phyloP scores from a whole-genome alignment of 2,113 vertebrate genomes.

The Zapornia atra region DNA sequence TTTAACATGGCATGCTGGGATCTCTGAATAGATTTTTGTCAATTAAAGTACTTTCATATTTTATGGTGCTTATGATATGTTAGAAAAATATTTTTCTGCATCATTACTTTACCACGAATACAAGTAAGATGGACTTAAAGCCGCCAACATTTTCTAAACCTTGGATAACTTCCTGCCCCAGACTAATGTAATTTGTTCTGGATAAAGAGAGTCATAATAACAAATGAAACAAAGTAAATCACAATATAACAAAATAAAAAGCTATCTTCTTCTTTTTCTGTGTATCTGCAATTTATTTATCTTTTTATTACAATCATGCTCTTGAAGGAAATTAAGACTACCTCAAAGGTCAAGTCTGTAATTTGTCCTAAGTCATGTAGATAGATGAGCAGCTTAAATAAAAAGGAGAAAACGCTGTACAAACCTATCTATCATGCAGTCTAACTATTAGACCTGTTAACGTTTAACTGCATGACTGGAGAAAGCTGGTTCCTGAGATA shows the following conservation, averaged over 20 bases:
- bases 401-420: too few relatives aligned
- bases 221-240: not conserved
- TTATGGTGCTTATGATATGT: slow-evolving; percentile 36
- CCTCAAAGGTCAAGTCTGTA: too few relatives aligned
- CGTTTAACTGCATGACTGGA: too few relatives aligned
- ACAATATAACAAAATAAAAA: not conserved
- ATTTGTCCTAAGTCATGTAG: too few relatives aligned
- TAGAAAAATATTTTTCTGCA: slow-evolving; percentile 58
- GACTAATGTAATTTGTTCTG: not conserved
- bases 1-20: slow-evolving; percentile 52
- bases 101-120: slow-evolving; percentile 26
- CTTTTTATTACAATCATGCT: not conserved
- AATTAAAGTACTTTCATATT: slow-evolving; percentile 35
- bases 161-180: not conserved
- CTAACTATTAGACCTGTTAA: too few relatives aligned
- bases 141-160: not conserved
- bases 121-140: not conserved
- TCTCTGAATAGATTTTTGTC: slow-evolving; percentile 42
- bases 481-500: too few relatives aligned
- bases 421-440: too few relatives aligned
- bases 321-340: not conserved
- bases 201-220: not conserved
- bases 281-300: not conserved
- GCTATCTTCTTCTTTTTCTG: not conserved
- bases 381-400: too few relatives aligned